Evolutionary conservation across 1,140 invertebrate species (phyloP).

Genomic region (Rhysida immarginata): DNA sequence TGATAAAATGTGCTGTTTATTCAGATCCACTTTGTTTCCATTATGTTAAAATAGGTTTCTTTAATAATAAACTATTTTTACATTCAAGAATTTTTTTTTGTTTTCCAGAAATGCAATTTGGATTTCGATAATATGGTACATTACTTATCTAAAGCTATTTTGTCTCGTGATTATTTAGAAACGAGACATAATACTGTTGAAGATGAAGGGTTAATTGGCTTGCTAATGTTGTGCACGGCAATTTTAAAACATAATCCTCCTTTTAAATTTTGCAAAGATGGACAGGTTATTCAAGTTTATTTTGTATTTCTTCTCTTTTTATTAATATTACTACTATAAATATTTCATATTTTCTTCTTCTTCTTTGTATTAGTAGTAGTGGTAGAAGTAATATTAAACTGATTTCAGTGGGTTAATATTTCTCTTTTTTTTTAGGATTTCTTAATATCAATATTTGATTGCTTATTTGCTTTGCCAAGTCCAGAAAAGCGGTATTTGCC

Average conservation of each 20-base stretch:
- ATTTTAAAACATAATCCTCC: constrained; percentile 72
- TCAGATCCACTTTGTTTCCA: no score
- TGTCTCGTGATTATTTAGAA: constrained; percentile 63
- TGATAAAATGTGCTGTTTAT: no score
- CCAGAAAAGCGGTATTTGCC: constrained; percentile 68
- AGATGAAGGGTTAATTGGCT: constrained; percentile 75
- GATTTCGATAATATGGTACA: constrained; percentile 60
- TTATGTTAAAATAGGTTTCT: no score
- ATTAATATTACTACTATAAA: no score
- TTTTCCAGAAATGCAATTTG: constrained; percentile 23
- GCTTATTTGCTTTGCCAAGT: constrained; percentile 75
- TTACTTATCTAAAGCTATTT: constrained; percentile 53
- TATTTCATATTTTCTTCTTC: no score
- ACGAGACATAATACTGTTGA: constrained; percentile 59
- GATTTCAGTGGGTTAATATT: no score
- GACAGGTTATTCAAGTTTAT: constrained; percentile 36
- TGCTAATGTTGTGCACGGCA: constrained; percentile 71
- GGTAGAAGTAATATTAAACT: no score
- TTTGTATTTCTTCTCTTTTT: no score
- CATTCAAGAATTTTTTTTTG: no score
- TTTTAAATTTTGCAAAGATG: constrained; percentile 64
- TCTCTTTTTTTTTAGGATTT: constrained; percentile 14
- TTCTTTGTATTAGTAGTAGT: no score
- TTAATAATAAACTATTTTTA: no score
- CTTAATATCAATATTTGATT: constrained; percentile 56